A percentile compares a stretch with the other conserved stretches of the same genome.
Conservation (phyloP, 2,888 invertebrate genomes). For the Drosophila lutescens region DNA sequence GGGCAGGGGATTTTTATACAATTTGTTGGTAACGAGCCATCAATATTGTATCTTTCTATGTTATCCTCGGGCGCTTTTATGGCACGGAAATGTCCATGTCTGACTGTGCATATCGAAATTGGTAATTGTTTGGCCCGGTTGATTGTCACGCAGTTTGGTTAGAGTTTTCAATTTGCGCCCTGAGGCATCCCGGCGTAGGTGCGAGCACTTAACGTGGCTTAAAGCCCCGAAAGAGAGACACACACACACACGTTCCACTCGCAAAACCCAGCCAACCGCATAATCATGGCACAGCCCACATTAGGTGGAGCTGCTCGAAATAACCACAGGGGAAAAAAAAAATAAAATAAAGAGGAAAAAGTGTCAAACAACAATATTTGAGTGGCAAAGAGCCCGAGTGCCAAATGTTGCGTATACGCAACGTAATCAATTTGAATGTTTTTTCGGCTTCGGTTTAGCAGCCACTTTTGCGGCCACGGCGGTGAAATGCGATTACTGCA, state of each 20-base stretch:
- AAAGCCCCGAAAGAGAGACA: constrained; percentile 5
- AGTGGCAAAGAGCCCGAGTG: constrained; percentile 17
- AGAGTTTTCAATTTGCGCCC: constrained; percentile 51
- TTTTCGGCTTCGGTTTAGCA: constrained; percentile 50
- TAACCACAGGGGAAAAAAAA: constrained; percentile 1
- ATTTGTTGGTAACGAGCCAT: constrained; percentile 56
- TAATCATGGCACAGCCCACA: constrained; percentile 39
- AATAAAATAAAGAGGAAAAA: constrained; percentile 3
- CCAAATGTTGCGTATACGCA: constrained; percentile 73
- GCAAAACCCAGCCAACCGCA: constrained; percentile 37
- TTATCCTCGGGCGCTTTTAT: constrained; percentile 47
- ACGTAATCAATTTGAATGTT: constrained; percentile 61
- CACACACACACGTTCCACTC: constrained; percentile 1
- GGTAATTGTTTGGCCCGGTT: constrained; percentile 49
- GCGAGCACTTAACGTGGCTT: constrained; percentile 54
- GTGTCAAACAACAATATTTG: constrained; percentile 38
- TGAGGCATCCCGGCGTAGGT: constrained; percentile 45
- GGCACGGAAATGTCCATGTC: constrained; percentile 42
- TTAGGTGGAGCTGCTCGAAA: constrained; percentile 29
- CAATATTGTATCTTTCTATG: constrained; percentile 49
- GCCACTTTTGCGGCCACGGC: constrained; percentile 27
- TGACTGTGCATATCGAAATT: constrained; percentile 44
- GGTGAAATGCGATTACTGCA: constrained; percentile 35
- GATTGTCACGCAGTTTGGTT: constrained; percentile 53
- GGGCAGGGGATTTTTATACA: constrained; percentile 53